Evolutionary conservation across 1,140 invertebrate genomes (phyloP), one percentile per base, ranked within the genome.

Genomic region (Zaprionus vittiger): DNA sequence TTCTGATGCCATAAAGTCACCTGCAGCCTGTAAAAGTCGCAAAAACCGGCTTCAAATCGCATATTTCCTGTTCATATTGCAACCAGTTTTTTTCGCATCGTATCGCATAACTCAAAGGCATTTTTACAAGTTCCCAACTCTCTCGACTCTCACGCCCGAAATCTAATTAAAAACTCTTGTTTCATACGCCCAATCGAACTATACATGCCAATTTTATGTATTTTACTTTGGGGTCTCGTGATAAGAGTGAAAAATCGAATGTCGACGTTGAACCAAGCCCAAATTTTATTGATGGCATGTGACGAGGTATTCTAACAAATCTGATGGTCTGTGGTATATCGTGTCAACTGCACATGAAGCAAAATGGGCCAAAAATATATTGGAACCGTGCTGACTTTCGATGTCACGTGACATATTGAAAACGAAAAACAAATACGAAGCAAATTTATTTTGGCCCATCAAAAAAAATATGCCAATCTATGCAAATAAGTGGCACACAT

Each of bases 401-500:
- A 22, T 62, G 69, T 86, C 83, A 86, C 84, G 84, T 86, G 83
- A 89, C 84, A 83, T 68, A 67, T 73, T 71, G 73, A 70, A 73
- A 64, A 26, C 34, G 34, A 77, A 64, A 49, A 56, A 34, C 41
- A 71, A 49, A 28, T 22, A 65, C 34, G 59, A 72, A 72, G 62
- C 63, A 63, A 72, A 82, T 86, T 77, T 87, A 80, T 87, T 82
- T 82, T 55, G 67, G 65, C 68, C 70, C 70, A 84, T 81, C 60
- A 67, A 68, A 69, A 67, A 38, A 15, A 15, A 38, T 15, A 47
- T 47, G 63, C 73, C 83, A 86, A 87, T 87, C 83, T 87, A 86
- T 86, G 83, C 83, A 86, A 83, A 87, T 87, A 86, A 83, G 73
- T 86, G 49, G 47, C 62, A 47, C 83, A 82, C 85, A 87, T 85